These are phyloP conservation scores for Setipinna tenuifilis DNA, from an alignment of 2,797 vertebrate species.

Conservation along the genomic window DNA sequence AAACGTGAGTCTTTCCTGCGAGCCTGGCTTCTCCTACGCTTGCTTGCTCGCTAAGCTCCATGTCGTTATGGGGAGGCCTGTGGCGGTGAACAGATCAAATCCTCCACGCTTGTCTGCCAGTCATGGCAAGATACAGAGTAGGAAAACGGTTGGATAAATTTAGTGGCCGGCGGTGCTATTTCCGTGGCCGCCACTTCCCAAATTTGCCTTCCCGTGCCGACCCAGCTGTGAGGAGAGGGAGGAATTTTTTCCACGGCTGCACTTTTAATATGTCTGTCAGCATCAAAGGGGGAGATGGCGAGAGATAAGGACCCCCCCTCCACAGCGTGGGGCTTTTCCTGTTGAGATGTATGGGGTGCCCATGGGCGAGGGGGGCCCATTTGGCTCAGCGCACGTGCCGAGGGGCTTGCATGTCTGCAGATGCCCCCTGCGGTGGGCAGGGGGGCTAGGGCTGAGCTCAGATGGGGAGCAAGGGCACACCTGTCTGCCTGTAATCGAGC, in stretches of 20 bases:
- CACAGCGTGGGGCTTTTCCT: background rate
- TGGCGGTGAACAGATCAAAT: slow-evolving; percentile 1
- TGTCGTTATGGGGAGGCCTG: slow-evolving; percentile 42
- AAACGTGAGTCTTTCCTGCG: slow-evolving; percentile 45
- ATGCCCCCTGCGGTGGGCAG: background rate
- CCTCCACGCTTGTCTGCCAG: slow-evolving; percentile 13
- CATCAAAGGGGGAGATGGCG: background rate
- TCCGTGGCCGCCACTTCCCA: slow-evolving; percentile 30
- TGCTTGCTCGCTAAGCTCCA: slow-evolving; percentile 24
- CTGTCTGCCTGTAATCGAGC: slow-evolving; percentile 6
- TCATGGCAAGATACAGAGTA: slow-evolving; percentile 42
- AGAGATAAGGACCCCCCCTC: slow-evolving; percentile 28
- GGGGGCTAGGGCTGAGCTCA: background rate
- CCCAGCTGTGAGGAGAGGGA: slow-evolving; percentile 21
- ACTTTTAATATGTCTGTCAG: slow-evolving; percentile 35
- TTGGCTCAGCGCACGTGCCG: slow-evolving; percentile 29
- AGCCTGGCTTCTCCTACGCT: background rate
- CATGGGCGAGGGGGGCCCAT: background rate
- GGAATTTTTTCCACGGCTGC: slow-evolving; percentile 56
- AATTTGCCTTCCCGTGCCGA: slow-evolving; percentile 27
- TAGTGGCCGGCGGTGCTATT: slow-evolving; percentile 43
- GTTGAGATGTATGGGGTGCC: background rate
- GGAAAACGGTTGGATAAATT: slow-evolving; percentile 51
- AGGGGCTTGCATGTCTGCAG: background rate
- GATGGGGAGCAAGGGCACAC: background rate